Evolutionary conservation across 1,140 invertebrate genomes (phyloP).

Genomic region (Bombus ignitus): DNA sequence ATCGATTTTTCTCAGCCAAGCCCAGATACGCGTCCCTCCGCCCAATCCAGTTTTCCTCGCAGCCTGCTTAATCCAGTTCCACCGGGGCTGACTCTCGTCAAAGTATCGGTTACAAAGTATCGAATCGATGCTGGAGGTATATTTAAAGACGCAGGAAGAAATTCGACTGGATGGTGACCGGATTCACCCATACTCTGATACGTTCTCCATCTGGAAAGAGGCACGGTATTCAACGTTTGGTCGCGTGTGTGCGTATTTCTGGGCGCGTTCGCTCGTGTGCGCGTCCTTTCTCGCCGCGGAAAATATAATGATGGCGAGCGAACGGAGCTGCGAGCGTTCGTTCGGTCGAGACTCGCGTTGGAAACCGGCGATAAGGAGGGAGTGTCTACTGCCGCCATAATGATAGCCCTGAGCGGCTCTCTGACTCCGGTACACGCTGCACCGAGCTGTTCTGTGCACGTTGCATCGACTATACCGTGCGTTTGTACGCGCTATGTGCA

Average conservation of each 20-base stretch:
- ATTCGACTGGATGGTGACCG: conserved; percentile 20
- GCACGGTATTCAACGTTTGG: background rate
- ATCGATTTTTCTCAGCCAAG: background rate
- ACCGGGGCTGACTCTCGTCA: background rate
- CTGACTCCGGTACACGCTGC: conserved; percentile 70
- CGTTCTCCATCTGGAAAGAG: conserved; percentile 16
- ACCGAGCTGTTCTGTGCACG: conserved; percentile 55
- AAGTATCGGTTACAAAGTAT: conserved; percentile 44
- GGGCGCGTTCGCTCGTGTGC: conserved; percentile 39
- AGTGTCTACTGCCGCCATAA: conserved; percentile 81
- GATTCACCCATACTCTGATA: background rate
- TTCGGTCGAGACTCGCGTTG: conserved; percentile 72
- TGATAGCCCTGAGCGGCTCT: conserved; percentile 77
- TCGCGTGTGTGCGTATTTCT: conserved; percentile 34
- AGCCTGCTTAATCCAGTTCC: conserved; percentile 1
- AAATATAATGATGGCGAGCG: conserved; percentile 81
- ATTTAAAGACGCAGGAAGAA: conserved; percentile 35
- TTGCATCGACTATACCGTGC: conserved; percentile 29
- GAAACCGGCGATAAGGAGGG: conserved; percentile 81
- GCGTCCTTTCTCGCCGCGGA: conserved; percentile 71
- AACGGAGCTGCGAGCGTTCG: conserved; percentile 66
- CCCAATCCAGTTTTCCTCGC: conserved; percentile 31
- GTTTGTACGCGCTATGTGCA: conserved; percentile 43
- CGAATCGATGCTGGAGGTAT: conserved; percentile 6
- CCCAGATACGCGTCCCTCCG: background rate